Conservation (phyloP, 1,140 invertebrate species). For the Euura saliciscinereae region DNA sequence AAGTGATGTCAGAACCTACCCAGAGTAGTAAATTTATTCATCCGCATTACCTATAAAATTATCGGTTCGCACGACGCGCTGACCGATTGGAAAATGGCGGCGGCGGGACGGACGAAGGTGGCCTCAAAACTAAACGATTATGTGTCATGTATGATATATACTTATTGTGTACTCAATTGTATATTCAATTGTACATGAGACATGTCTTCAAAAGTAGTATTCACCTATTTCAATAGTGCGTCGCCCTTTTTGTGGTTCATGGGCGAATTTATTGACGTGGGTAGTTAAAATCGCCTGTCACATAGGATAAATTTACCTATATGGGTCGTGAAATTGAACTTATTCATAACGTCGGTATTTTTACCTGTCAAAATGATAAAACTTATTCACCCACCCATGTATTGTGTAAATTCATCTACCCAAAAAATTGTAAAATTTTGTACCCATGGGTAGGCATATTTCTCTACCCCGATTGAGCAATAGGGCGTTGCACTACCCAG, state of each 20-base stretch:
- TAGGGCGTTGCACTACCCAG: no score
- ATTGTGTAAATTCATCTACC: conserved; percentile 1
- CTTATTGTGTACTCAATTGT: no score
- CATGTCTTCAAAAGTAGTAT: no score
- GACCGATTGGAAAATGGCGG: neutral
- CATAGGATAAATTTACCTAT: conserved; percentile 1
- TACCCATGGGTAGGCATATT: no score
- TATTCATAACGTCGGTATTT: neutral
- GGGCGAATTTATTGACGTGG: neutral
- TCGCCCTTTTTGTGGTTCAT: neutral
- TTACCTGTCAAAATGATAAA: neutral
- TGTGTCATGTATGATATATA: no score
- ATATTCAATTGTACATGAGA: no score
- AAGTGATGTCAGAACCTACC: neutral
- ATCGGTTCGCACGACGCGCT: neutral
- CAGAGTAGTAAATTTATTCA: neutral
- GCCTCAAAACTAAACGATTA: no score
- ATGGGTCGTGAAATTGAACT: neutral
- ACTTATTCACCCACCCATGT: neutral
- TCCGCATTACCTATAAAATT: neutral
- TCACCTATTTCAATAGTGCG: no score
- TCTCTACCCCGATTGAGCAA: no score
- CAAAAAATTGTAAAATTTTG: neutral
- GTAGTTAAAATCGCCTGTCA: neutral
- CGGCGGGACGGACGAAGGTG: neutral